Evolutionary conservation across 2,888 invertebrate genomes (phyloP), one percentile per base, ranked within the genome.

Genomic region (Pyrgus malvae): DNA sequence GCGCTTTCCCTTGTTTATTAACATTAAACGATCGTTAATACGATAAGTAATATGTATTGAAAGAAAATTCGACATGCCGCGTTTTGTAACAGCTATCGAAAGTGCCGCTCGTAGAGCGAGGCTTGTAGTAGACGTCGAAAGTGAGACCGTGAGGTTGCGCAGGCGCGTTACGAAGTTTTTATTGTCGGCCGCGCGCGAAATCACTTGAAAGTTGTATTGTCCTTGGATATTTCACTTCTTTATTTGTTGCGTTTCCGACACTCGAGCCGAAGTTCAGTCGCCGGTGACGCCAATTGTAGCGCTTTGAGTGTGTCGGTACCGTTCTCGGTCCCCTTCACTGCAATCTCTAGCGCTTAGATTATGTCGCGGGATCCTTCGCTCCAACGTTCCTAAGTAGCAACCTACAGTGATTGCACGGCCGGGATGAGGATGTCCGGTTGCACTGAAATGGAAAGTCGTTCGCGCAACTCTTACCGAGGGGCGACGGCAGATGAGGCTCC

Each of bases 181-280:
- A 87, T 83, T 84, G 87, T 86, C 83, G 85, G 84, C 82, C 74
- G 85, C 84, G 85, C 87, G 87, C 87, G 90, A 90, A 89, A 89
- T 90, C 88, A 85, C 83, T 90, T 84, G 90, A 90, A 90, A 89
- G 89, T 89, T 83, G 83, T 82, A 82, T 83, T 88, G 89, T 89
- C 88, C 90, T 90, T 90, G 89, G 85, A 79, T 88, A 85, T 87
- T 89, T 89, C 85, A 88, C 83, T 88, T 86, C 81, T 87, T 87
- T 88, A 87, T 86, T 86, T 80, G 78, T 76, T 76, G 77, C 80
- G 78, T 87, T 88, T 87, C 86, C 86, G 84, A 86, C 81, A 84
- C 77, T 77, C 75, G 76, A 80, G 75, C 74, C 79, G 79, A 80
- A 80, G 80, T 84, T 81, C 78, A 77, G 69, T 76, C 74, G 74